Conservation (phyloP, 2,888 invertebrate genomes). For the Mythimna impura region DNA sequence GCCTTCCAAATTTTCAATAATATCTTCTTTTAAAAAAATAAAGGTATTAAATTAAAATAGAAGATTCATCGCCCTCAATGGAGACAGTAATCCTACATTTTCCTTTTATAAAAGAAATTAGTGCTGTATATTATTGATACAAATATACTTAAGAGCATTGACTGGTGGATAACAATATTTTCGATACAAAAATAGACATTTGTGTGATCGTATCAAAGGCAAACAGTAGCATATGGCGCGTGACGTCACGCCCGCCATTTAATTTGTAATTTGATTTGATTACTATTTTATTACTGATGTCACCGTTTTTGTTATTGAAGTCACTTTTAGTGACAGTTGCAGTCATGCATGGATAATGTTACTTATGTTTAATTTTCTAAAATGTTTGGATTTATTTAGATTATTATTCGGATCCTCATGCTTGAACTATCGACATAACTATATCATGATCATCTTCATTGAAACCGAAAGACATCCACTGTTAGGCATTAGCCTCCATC, state of each 20-base stretch:
- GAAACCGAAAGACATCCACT: background rate
- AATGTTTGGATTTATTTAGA: background rate
- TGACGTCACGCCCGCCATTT: constrained; percentile 58
- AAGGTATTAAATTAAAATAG: constrained; percentile 12
- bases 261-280: constrained; percentile 65
- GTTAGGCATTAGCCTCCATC: background rate
- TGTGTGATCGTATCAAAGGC: constrained; percentile 47
- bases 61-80: background rate
- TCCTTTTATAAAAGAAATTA: constrained; percentile 23
- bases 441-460: background rate
- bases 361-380: background rate
- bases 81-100: background rate
- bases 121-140: constrained; percentile 26
- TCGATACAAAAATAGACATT: constrained; percentile 36
- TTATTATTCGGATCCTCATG: background rate
- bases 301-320: constrained; percentile 20
- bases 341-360: constrained; percentile 20
- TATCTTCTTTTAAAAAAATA: background rate
- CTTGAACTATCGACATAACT: background rate
- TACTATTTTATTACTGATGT: constrained; percentile 50
- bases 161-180: constrained; percentile 24
- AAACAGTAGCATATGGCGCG: constrained; percentile 61
- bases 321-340: constrained; percentile 8
- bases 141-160: constrained; percentile 5
- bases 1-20: background rate